Conservation (phyloP, 2,113 vertebrate genomes). For the Larimichthys crocea region DNA sequence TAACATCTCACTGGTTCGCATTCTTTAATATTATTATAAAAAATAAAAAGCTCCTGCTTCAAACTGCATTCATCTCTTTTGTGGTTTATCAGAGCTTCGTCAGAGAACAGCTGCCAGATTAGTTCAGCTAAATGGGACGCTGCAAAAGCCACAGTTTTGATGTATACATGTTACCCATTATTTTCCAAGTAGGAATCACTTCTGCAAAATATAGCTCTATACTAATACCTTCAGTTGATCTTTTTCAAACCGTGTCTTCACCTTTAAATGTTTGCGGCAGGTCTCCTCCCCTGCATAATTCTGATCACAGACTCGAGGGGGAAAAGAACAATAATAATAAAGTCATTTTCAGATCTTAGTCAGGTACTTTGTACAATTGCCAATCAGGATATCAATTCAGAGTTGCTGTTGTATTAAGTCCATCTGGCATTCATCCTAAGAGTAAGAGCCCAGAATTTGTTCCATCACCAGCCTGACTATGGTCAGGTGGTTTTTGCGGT, state of each 20-base stretch:
- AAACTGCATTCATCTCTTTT: not conserved
- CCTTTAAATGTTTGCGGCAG: not conserved
- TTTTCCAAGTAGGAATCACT: not conserved
- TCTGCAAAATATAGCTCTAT: not conserved
- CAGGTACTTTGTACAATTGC: constrained; percentile 8
- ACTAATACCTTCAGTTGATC: not conserved
- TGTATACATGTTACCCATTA: not conserved
- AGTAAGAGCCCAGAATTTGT: not conserved
- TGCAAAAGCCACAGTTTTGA: not conserved
- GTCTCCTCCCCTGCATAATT: constrained; percentile 3
- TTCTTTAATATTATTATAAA: not conserved
- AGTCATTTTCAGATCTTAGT: not conserved
- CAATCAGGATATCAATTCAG: constrained; percentile 5
- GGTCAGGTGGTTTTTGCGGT: not conserved
- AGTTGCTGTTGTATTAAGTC: constrained; percentile 16
- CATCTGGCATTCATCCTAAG: constrained; percentile 5
- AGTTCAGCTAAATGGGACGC: not conserved
- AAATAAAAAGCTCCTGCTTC: not conserved
- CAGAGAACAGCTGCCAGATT: not conserved
- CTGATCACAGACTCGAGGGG: not conserved
- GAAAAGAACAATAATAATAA: constrained; percentile 11
- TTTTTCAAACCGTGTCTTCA: not conserved
- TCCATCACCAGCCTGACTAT: not conserved
- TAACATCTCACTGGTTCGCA: not conserved
- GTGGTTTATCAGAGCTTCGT: not conserved